Conservation (phyloP, 1,140 invertebrate genomes). For the Antheraea mylitta region DNA sequence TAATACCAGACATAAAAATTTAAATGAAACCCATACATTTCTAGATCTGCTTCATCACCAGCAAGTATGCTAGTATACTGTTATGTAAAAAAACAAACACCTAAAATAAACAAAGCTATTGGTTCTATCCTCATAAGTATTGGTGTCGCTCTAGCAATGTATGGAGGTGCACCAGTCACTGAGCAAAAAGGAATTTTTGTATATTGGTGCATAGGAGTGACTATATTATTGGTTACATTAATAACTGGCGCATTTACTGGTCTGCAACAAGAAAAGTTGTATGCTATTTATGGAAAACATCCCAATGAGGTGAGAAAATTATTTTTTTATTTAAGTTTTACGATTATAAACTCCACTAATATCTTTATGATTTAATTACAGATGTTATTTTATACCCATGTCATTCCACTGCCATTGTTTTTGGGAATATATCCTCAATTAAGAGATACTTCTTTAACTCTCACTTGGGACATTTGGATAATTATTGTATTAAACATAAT, state of each 20-base stretch:
- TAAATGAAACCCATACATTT: not conserved
- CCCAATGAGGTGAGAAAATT: conserved; percentile 52
- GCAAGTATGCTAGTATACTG: conserved; percentile 67
- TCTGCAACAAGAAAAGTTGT: conserved; percentile 61
- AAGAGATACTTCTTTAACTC: conserved; percentile 24
- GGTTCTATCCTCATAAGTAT: conserved; percentile 63
- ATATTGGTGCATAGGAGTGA: conserved; percentile 63
- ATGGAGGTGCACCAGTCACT: conserved; percentile 54
- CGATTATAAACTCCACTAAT: not conserved
- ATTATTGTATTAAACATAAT: conserved; percentile 53
- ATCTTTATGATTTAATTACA: conserved; percentile 41
- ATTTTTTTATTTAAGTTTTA: not conserved
- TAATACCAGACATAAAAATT: not conserved
- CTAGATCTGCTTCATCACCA: conserved; percentile 65
- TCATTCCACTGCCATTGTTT: conserved; percentile 61
- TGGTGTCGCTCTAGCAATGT: conserved; percentile 59
- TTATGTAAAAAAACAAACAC: conserved; percentile 51
- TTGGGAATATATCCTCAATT: conserved; percentile 49
- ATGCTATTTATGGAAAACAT: conserved; percentile 63
- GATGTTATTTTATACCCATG: conserved; percentile 69
- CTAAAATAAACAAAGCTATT: conserved; percentile 53
- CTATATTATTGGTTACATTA: conserved; percentile 53
- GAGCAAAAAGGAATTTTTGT: conserved; percentile 51
- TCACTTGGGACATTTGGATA: conserved; percentile 44
- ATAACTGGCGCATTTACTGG: conserved; percentile 64